These are phyloP conservation scores for Guaruba guarouba DNA, from an alignment of 2,113 vertebrate genomes.

Conservation along the genomic window DNA sequence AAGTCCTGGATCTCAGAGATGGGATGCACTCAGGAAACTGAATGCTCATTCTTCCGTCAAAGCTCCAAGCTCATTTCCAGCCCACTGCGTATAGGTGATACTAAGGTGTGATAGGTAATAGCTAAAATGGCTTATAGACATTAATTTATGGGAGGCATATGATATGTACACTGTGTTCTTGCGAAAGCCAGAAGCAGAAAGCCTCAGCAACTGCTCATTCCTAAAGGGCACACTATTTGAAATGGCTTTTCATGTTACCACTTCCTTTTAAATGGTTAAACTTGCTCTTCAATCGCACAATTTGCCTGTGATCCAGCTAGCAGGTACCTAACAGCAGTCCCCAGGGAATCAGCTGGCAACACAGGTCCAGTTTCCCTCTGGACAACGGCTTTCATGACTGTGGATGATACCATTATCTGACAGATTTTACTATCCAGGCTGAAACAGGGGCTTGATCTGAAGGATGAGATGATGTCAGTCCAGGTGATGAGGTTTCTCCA, in stretches of 20 bases:
- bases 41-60: background rate
- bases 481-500: background rate
- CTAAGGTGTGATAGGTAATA: background rate
- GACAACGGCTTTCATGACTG: too few species aligned
- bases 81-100: background rate
- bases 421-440: background rate
- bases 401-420: rapidly evolving
- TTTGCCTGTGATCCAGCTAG: background rate
- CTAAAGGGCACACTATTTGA: background rate
- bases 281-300: background rate
- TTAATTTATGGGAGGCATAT: background rate
- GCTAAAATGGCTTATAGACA: background rate
- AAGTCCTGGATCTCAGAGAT: background rate
- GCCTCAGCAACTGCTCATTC: background rate
- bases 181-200: background rate
- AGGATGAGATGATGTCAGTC: background rate
- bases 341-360: background rate
- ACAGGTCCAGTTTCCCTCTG: background rate
- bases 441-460: background rate
- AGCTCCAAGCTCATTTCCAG: background rate
- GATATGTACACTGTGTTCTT: background rate
- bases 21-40: background rate
- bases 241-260: background rate
- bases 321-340: background rate
- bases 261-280: background rate